Evolutionary conservation across 1,140 invertebrate species (phyloP), one percentile per base, ranked within the genome.

Genomic region (Doryteuthis pealeii): DNA sequence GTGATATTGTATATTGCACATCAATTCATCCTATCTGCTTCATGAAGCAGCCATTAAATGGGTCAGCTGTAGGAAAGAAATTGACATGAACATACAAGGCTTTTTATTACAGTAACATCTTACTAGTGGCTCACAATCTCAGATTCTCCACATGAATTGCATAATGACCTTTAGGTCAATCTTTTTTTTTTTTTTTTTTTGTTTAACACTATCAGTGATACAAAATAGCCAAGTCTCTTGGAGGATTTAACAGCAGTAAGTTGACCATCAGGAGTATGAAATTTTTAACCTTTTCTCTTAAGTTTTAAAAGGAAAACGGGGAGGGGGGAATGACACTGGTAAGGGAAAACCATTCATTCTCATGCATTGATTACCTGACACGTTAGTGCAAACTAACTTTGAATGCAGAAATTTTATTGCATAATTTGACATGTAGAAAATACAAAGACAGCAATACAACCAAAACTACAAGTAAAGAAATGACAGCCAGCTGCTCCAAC

Each of bases 361-460:
- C 54, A 62, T 62, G 54, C 54, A 62, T 62, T 62, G 54, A 62
- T 62, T 62, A 62, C 54, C 54, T 62, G 54, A 62, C 54, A 62
- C 54, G 54, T 62, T 62, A 75, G 58, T 68, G 66, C 28, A 68
- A 68, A 68, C 66, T 68, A 68, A 68, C 66, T 68, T 68, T 68
- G 66, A 68, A 68, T 68, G 66, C 66, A 68, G 66, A 62, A 32
- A 31, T 68, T 68, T 68, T 68, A 68, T 68, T 68, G 66, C 66
- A 68, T 68, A 68, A 68, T 68, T 68, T 68, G 66, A 68, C 66
- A 68, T 68, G 72, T 40, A 62, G 54, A 62, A 62, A 31, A 73
- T 40, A 68, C 71, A 45, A 32, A 58, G 49, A 72, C 71, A 72
- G 43, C 32, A 58, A 58, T 62, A 35, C 49, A 73, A 67, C 32